Percentiles rank a stretch among this genome's conserved stretches.
These are phyloP conservation scores for Bradypus variegatus DNA, from an alignment of 2,797 vertebrate species.

Conservation along the genomic window DNA sequence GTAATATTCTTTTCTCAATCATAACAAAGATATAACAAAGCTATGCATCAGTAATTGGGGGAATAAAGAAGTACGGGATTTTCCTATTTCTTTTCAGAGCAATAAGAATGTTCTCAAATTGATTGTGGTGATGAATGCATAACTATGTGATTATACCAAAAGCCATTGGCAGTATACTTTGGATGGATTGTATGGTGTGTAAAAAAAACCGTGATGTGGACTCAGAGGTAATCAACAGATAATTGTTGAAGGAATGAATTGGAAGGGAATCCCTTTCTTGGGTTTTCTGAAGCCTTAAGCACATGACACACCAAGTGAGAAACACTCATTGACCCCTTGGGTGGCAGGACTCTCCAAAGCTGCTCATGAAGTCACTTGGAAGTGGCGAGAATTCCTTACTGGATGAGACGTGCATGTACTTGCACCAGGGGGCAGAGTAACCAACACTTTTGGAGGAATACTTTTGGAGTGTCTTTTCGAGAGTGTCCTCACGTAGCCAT, in stretches of 20 bases:
- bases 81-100: no score
- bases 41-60: no score
- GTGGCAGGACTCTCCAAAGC: not conserved
- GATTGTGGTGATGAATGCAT: no score
- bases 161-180: no score
- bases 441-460: not conserved
- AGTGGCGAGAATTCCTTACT: not conserved
- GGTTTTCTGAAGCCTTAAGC: not conserved
- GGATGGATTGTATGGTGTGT: no score
- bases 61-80: no score
- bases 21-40: no score
- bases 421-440: conserved; percentile 15
- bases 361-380: not conserved
- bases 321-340: not conserved
- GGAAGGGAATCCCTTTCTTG: not conserved
- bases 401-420: not conserved
- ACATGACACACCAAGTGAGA: not conserved
- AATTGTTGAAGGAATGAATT: not conserved
- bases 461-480: not conserved
- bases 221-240: conserved; percentile 9
- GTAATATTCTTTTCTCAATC: no score
- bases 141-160: no score
- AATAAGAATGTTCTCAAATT: no score
- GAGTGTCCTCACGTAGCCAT: not conserved
- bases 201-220: not conserved